Conservation (phyloP, 2,888 invertebrate genomes). For the Mythimna vitellina region DNA sequence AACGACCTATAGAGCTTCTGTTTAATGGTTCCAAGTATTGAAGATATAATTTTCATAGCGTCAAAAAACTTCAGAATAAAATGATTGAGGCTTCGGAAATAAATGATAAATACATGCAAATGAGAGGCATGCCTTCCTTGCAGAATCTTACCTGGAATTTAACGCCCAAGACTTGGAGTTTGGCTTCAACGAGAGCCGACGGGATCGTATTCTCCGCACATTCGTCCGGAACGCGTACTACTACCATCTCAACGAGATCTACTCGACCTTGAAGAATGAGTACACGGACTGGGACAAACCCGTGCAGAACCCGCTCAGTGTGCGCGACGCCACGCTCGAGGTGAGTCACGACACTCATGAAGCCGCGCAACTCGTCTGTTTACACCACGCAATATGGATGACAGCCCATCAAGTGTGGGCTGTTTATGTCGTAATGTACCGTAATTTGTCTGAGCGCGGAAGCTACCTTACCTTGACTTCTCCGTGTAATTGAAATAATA, state of each 20-base stretch:
- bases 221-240: constrained; percentile 98
- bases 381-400: constrained; percentile 20
- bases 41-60: constrained; percentile 59
- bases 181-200: constrained; percentile 97
- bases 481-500: constrained; percentile 1
- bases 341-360: constrained; percentile 68
- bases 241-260: constrained; percentile 98
- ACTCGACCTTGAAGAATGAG: constrained; percentile 97
- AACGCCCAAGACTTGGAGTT: constrained; percentile 96
- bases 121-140: constrained; percentile 80
- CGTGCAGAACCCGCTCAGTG: constrained; percentile 95
- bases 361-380: constrained; percentile 15
- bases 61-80: constrained; percentile 62
- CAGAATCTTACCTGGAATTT: constrained; percentile 95
- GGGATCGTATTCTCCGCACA: constrained; percentile 96
- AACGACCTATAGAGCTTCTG: constrained; percentile 27
- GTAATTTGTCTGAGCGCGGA: constrained; percentile 17
- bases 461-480: constrained; percentile 10
- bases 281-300: constrained; percentile 99
- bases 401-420: constrained; percentile 16
- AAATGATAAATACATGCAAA: constrained; percentile 80
- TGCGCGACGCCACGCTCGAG: constrained; percentile 96
- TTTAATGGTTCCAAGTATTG: constrained; percentile 45
- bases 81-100: constrained; percentile 62
- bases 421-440: constrained; percentile 9